Base-by-base conservation (phyloP, 2,113 vertebrate genomes). In the Melanostigma gelatinosum region DNA sequence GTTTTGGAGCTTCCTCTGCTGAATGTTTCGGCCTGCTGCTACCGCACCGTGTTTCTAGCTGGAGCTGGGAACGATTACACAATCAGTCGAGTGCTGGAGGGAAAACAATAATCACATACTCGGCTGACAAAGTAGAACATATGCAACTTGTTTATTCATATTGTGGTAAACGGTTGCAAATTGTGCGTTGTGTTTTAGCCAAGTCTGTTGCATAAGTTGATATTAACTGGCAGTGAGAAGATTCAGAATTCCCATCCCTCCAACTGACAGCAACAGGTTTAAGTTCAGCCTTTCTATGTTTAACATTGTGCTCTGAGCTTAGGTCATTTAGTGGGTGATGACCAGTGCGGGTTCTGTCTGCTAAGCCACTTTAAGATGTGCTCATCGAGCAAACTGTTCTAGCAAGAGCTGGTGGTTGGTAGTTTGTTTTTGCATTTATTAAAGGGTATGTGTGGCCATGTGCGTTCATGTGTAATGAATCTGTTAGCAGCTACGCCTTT, bases 1-100 rank as follows among this genome's bases (percentile, higher is more conserved):
- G 77, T 74, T 66, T 67, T 77, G 29, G 77, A 77, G 80, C 75
- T 91, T 87, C 80, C 66, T 84, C 62, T 89, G 29, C 67, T 86
- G 75, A 85, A 87, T 86, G 77, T 82, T 78, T 46, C 40, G 81
- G 67, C 58, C 67, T 89, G 54, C 80, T 83, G 77, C 77, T 80
- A 52, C 72, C 74, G 75, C 63, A 27, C 67, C 67, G 5, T 46
- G 36, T 77, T 79, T 48, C n/a, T 64, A 73, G 63, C 67, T 34
- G 0, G 62, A 84, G 80, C 79, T 83, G 77, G 79, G 77, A 82
- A 76, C 64, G 12, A 77, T 44, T 36, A 76, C 8, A 36, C 60
- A 55, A 52, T 48, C 64, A 44, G 58, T 65, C 16, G 40, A 62
- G 75, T 63, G 60, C 70, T 58, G 69, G 16, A 74, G 70, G 40